Evolutionary conservation across 2,888 invertebrate species (phyloP), one percentile per base, ranked within the genome.

Genomic region (Drosophila ezoana): DNA sequence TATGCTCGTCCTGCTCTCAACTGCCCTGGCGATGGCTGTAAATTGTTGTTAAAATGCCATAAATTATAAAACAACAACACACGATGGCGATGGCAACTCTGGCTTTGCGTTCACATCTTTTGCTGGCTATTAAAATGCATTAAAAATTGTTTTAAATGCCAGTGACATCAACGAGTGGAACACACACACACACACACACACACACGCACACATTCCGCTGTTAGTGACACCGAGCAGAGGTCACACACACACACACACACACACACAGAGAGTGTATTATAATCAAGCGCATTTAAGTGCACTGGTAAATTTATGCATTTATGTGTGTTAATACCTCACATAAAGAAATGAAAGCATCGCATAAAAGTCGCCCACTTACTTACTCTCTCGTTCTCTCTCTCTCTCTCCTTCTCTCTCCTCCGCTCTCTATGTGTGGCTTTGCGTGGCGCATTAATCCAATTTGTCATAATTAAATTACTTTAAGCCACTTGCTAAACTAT

Each of bases 31-130:
- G 56, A 53, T 59, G 79, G 58, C 73, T 58, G 86, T 76, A 79
- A 81, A 86, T 85, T 81, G 86, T 86, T 76, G 79, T 79, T 76
- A 82, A 86, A 86, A 81, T 79, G 86, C 86, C 86, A 81, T 81
- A 81, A 86, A 81, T 81, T 81, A 81, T 82, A 71, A 72, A 64
- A 79, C 65, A 76, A 70, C 79, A 79, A 62, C 56, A 28, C 41
- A 18, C 28, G n/a, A 14, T 18, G 45, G 37, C 38, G 18, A 5
- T 37, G 35, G 8, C 37, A 11, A 33, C 35, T 44, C 45, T 38
- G 41, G 48, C 32, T 48, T n/a, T 33, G 65, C 48, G 40, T 45
- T 33, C 10, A 35, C 61, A 20, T 48, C 47, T 71, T 58, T 58
- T 60, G n/a, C 56, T 53, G 56, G 56, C 65, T 71, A 82, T 81